Conservation (phyloP, 2,113 vertebrate genomes). For the Leucosticte australis region DNA sequence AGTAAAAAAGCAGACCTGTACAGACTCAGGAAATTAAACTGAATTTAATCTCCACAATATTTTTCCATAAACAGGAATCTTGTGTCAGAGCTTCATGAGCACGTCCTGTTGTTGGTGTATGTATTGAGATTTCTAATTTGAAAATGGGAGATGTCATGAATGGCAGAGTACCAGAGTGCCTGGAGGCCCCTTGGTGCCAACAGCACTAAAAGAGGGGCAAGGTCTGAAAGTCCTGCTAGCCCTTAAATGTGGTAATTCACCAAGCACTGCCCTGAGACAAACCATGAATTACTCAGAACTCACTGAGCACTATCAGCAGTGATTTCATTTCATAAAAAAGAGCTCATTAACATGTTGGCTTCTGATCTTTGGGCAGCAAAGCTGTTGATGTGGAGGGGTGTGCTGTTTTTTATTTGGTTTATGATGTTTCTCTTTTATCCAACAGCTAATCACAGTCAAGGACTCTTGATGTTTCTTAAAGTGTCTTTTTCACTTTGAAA, state of each 20-base stretch:
- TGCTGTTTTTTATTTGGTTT: background rate
- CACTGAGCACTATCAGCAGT: background rate
- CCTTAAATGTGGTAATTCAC: background rate
- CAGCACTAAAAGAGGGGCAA: background rate
- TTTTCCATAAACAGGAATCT: background rate
- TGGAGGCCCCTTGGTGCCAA: background rate
- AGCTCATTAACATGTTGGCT: background rate
- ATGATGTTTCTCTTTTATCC: background rate
- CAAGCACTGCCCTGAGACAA: background rate
- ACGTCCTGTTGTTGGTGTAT: fast-evolving
- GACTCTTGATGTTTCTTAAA: background rate
- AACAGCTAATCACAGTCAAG: background rate
- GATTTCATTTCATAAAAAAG: background rate
- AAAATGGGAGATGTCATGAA: background rate
- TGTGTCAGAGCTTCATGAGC: background rate
- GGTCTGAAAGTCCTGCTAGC: background rate
- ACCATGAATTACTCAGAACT: background rate
- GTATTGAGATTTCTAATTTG: background rate
- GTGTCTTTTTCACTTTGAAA: background rate
- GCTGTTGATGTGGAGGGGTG: background rate
- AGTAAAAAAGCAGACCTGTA: background rate
- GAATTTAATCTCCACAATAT: background rate
- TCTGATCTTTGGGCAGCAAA: background rate
- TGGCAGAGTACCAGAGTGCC: background rate
- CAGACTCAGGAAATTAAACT: constrained; percentile 7